A percentile compares a stretch with the other conserved stretches of the same genome.
These are phyloP conservation scores for Himalopsyche anomala DNA, from an alignment of 2,888 invertebrate species.

Conservation along the genomic window DNA sequence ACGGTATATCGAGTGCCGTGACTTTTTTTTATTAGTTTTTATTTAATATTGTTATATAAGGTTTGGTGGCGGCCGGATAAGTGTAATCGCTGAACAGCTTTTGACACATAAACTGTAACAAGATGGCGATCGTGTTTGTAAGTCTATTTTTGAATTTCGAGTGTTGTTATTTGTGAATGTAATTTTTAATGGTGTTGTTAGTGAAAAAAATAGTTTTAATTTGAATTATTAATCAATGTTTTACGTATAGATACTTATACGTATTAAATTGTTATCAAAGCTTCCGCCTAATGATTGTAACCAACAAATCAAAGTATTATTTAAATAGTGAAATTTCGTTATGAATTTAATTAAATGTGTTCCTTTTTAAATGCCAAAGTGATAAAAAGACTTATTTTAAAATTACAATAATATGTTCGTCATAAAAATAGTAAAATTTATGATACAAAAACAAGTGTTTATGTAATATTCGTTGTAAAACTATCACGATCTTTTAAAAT, in stretches of 20 bases:
- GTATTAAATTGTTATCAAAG: not conserved
- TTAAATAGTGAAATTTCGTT: not conserved
- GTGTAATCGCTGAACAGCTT: slow-evolving; percentile 41
- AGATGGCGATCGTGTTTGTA: slow-evolving; percentile 50
- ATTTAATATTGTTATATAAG: slow-evolving; percentile 50
- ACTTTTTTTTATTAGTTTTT: slow-evolving; percentile 23
- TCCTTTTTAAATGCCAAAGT: no score
- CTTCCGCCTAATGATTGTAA: not conserved
- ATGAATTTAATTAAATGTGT: not conserved
- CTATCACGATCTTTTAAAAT: no score
- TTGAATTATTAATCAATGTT: no score
- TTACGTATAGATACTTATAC: no score
- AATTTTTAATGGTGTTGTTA: not conserved
- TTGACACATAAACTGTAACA: slow-evolving; percentile 37
- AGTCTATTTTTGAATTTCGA: slow-evolving; percentile 49
- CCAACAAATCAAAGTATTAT: not conserved
- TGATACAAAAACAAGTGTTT: no score
- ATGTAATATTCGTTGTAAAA: no score
- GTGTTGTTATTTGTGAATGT: slow-evolving; percentile 14
- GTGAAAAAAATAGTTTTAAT: not conserved
- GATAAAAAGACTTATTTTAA: no score
- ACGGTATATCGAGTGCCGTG: slow-evolving; percentile 7
- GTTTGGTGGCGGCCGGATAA: slow-evolving; percentile 8
- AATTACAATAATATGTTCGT: no score
- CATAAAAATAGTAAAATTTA: no score